Conservation (phyloP, 2,797 vertebrate species). For the Octomys mimax region DNA sequence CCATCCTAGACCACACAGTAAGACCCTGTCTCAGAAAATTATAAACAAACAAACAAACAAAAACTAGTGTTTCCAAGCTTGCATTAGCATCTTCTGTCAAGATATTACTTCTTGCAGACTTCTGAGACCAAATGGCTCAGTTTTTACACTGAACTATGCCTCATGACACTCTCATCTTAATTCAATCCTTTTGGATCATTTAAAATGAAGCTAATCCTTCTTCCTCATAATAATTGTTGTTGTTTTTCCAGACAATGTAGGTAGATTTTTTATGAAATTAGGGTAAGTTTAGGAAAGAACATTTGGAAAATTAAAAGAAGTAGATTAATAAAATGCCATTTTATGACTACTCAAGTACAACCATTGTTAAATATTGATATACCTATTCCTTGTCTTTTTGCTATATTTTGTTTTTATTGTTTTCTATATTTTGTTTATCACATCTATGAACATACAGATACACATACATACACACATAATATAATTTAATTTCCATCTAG, state of each 20-base stretch:
- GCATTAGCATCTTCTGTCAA: not conserved
- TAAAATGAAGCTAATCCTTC: slow-evolving; percentile 6
- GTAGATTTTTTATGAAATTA: slow-evolving; percentile 48
- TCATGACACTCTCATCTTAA: not conserved
- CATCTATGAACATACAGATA: not conserved
- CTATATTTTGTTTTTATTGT: slow-evolving; percentile 6
- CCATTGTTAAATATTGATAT: not conserved
- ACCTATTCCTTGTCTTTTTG: not conserved
- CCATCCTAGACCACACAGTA: not conserved
- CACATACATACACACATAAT: not conserved
- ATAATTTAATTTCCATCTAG: not conserved
- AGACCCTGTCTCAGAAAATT: not conserved
- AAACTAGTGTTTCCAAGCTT: not conserved
- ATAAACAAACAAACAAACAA: not conserved
- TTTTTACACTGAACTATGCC: slow-evolving; percentile 53
- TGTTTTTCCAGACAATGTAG: not conserved
- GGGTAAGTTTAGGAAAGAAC: slow-evolving; percentile 1
- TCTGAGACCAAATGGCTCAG: not conserved
- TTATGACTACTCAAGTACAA: not conserved
- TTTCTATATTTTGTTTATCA: slow-evolving; percentile 40
- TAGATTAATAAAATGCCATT: not conserved
- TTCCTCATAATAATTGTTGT: not conserved
- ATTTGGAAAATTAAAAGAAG: slow-evolving; percentile 28
- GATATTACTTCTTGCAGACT: not conserved
- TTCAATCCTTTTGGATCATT: not conserved